phyloP scores from a whole-genome alignment of 2,113 vertebrate genomes.

The Carollia perspicillata region DNA sequence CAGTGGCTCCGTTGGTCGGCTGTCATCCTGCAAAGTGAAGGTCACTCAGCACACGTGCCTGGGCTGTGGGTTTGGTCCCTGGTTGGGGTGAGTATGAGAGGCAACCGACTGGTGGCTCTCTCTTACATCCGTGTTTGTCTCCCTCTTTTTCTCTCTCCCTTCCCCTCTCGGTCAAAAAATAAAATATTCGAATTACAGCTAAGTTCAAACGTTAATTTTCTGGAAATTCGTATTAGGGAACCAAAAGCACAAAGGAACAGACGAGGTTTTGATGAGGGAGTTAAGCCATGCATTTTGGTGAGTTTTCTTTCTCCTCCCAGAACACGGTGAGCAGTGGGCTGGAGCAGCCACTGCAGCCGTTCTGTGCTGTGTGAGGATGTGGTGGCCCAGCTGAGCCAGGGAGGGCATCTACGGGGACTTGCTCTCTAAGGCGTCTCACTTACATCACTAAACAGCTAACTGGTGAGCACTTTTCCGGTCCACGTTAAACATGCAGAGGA shows the following conservation, averaged over 20 bases:
- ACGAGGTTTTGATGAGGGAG: constrained; percentile 55
- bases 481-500: constrained; percentile 68
- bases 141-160: no score
- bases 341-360: constrained; percentile 61
- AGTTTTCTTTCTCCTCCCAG: constrained; percentile 30
- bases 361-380: not conserved
- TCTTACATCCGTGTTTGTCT: no score
- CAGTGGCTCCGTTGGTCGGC: no score
- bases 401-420: not conserved
- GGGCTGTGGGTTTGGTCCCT: no score
- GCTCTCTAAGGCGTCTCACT: constrained; percentile 24
- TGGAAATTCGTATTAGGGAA: constrained; percentile 48
- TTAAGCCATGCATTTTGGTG: constrained; percentile 58
- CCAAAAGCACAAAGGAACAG: constrained; percentile 64
- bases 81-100: no score
- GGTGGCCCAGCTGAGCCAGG: constrained; percentile 11
- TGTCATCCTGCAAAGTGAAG: no score
- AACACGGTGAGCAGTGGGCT: constrained; percentile 42
- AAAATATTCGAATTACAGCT: constrained; percentile 47
- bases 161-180: no score
- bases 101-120: no score
- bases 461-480: constrained; percentile 68
- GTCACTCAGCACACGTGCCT: no score
- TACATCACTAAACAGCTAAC: constrained; percentile 57
- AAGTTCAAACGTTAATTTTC: constrained; percentile 63